A percentile compares a stretch with the other conserved stretches of the same genome.
Evolutionary conservation across 1,140 invertebrate genomes (phyloP).

Genomic region (Panagrolaimus sp.): DNA sequence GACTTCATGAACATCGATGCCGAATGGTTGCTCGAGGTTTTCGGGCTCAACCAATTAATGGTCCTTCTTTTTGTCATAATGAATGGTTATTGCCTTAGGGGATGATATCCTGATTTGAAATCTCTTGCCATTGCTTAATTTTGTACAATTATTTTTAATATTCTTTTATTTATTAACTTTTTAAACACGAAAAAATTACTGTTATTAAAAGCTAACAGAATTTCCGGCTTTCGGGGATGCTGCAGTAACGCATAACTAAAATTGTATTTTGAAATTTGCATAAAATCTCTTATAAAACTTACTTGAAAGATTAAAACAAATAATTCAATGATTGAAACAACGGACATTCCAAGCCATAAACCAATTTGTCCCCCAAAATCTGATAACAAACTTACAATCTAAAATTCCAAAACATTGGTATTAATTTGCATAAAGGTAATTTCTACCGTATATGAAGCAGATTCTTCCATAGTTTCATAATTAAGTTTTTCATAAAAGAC

Average conservation of each 20-base stretch:
- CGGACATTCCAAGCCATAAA: slow-evolving; percentile 25
- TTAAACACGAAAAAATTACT: too few relatives aligned
- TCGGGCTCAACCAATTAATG: slow-evolving; percentile 7
- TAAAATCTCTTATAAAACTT: not conserved
- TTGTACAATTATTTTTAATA: too few relatives aligned
- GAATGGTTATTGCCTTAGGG: not conserved
- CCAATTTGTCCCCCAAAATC: slow-evolving; percentile 43
- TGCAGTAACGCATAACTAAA: slow-evolving; percentile 4
- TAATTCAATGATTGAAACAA: slow-evolving; percentile 34
- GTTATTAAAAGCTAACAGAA: not conserved
- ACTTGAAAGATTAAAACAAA: slow-evolving; percentile 30
- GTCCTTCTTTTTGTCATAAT: not conserved
- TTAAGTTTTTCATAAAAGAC: slow-evolving; percentile 44
- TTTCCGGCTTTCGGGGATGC: slow-evolving; percentile 9
- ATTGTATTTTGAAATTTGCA: not conserved
- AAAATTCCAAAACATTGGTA: too few relatives aligned
- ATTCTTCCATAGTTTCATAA: slow-evolving; percentile 41
- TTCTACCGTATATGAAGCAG: slow-evolving; percentile 34
- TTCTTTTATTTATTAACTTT: too few relatives aligned
- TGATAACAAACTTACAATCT: slow-evolving; percentile 35
- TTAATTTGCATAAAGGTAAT: too few relatives aligned
- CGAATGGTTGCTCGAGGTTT: slow-evolving; percentile 16
- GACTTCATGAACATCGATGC: slow-evolving; percentile 21
- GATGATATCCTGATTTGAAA: too few relatives aligned
- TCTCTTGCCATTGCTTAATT: too few relatives aligned